Base-by-base conservation (phyloP, 2,797 vertebrate species). In the Graptemys geographica region DNA sequence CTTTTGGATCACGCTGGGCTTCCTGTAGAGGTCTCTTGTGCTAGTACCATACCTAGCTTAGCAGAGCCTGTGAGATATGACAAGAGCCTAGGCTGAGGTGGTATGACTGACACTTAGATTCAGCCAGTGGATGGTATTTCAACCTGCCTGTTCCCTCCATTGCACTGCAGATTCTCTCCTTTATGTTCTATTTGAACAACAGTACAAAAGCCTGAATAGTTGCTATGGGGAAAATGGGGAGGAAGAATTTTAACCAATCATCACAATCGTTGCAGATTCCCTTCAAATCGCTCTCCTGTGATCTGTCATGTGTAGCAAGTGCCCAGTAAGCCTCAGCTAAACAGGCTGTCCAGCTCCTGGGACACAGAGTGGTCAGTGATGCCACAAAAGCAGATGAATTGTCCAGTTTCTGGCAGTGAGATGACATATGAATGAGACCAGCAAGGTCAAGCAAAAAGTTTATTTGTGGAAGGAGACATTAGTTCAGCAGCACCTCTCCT, bases 161-260 rank as follows among this genome's bases (percentile, higher is more conserved):
- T 82, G 81, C 65, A 53, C 28, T 47, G 65, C 65, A 41, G 33
- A 69, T 19, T 55, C 23, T n/a, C 78, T 86, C 83, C 59, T 21
- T 83, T 44, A n/a, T 56, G 44, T 31, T 25, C n/a, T 49, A 23
- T 74, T 93, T 74, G 74, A 0, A 0, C n/a, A 74, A 41, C 10
- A 41, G 83, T n/a, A 83, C 84, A 90, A 84, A 94, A 84, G 81
- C 86, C 47, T 4, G 3, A 81, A 69, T 78, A 84, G 96, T 96
- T 97, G 92, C 92, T 79, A 89, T 91, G 92, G 96, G 65, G 90
- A 94, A 93, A 92, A 78, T 18, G n/a, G 13, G 87, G 16, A 94
- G 93, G 87, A 74, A 80, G 51, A 80, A 59, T 62, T 80, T 86
- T 41, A 10, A 41, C 78, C 9, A 44, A 44, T 82, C 53, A 41